These are phyloP conservation scores for Chromobotia macracanthus DNA, from an alignment of 2,797 vertebrate genomes.

Conservation along the genomic window DNA sequence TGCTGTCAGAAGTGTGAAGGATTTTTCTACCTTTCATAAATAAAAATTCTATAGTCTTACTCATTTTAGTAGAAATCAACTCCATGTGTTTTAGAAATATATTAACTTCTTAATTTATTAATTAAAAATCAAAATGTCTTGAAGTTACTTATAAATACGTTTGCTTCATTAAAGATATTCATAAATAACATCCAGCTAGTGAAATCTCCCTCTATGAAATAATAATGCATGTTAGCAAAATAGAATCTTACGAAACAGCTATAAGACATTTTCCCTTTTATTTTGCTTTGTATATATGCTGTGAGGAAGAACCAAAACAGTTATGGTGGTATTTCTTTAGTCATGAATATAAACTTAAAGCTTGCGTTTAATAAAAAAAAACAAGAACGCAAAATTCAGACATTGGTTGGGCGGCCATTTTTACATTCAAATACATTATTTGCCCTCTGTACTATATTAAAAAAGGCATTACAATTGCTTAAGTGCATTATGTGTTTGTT, in stretches of 20 bases:
- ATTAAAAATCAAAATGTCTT: slow-evolving; percentile 86
- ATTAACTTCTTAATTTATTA: slow-evolving; percentile 84
- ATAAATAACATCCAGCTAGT: slow-evolving; percentile 89
- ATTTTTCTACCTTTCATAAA: slow-evolving; percentile 78
- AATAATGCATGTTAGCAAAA: slow-evolving; percentile 88
- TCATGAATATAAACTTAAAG: slow-evolving; percentile 75
- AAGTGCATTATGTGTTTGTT: slow-evolving; percentile 82
- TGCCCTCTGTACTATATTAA: slow-evolving; percentile 74
- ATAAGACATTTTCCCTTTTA: slow-evolving; percentile 77
- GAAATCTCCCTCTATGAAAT: slow-evolving; percentile 84
- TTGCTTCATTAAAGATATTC: slow-evolving; percentile 77
- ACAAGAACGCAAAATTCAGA: slow-evolving; percentile 70
- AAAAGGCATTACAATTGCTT: slow-evolving; percentile 78
- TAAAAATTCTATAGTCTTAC: slow-evolving; percentile 84
- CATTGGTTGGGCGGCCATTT: slow-evolving; percentile 72
- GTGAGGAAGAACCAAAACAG: slow-evolving; percentile 79
- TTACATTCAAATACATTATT: slow-evolving; percentile 81
- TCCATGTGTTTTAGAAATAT: slow-evolving; percentile 85
- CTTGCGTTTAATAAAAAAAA: slow-evolving; percentile 74
- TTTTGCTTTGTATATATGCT: slow-evolving; percentile 81
- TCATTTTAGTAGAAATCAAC: slow-evolving; percentile 83
- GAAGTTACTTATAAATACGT: slow-evolving; percentile 87
- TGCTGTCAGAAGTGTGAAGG: slow-evolving; percentile 65
- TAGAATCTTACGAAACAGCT: slow-evolving; percentile 83
- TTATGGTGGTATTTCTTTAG: slow-evolving; percentile 72